These are phyloP conservation scores for Graphium colonna DNA, from an alignment of 2,888 invertebrate species.

Conservation along the genomic window DNA sequence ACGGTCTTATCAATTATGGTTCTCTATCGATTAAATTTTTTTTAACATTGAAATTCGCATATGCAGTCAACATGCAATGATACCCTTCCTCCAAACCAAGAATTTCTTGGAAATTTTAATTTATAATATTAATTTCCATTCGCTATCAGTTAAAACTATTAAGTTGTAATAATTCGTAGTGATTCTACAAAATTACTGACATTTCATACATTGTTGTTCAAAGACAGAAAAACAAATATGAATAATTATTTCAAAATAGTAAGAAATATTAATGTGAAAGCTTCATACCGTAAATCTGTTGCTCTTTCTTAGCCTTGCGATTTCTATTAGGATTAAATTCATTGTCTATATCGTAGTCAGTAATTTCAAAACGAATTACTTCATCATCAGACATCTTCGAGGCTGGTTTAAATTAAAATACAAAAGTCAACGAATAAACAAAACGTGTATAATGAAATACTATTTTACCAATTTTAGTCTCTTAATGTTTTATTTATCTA, in stretches of 20 bases:
- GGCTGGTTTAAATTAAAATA: slow-evolving; percentile 1
- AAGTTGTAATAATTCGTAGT: too few species aligned
- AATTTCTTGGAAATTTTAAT: too few species aligned
- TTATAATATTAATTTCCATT: too few species aligned
- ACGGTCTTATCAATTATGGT: too few species aligned
- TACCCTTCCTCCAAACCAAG: too few species aligned
- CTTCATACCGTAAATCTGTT: slow-evolving; percentile 94
- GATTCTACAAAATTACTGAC: too few species aligned
- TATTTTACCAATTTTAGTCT: neutral
- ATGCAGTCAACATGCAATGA: too few species aligned
- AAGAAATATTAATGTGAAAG: neutral
- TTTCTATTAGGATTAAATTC: slow-evolving; percentile 92
- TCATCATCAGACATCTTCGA: slow-evolving; percentile 91
- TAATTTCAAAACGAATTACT: slow-evolving; percentile 96
- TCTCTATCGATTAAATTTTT: too few species aligned
- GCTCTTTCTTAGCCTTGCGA: slow-evolving; percentile 89
- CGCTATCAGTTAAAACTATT: too few species aligned
- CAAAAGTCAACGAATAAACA: neutral
- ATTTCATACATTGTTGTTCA: too few species aligned
- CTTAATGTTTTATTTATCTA: too few species aligned
- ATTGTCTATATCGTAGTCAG: slow-evolving; percentile 95
- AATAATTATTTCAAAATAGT: neutral
- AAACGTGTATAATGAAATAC: neutral
- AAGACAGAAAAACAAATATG: neutral
- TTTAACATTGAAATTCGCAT: too few species aligned